Conservation (phyloP, 2,113 vertebrate genomes). For the Calcarius ornatus region DNA sequence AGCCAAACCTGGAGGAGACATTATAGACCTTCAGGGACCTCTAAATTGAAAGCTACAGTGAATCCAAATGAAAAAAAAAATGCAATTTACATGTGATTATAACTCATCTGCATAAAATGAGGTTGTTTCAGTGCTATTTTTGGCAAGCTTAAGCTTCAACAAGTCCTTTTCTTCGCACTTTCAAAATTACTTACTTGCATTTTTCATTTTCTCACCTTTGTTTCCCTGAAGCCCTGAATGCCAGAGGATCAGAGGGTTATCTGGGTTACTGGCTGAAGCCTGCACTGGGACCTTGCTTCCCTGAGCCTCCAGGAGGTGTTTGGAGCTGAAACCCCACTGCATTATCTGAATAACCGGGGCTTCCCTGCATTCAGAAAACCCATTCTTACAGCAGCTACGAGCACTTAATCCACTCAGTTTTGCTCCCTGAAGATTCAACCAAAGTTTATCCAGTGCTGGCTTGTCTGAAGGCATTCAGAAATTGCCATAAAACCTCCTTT, state of each 20-base stretch:
- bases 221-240: background rate
- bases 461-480: constrained; percentile 57
- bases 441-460: constrained; percentile 33
- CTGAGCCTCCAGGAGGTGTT: background rate
- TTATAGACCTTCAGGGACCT: background rate
- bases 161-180: background rate
- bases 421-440: constrained; percentile 40
- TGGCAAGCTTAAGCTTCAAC: background rate
- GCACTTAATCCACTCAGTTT: constrained; percentile 54
- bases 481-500: constrained; percentile 56
- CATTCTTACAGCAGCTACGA: background rate
- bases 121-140: constrained; percentile 6
- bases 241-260: constrained; percentile 30
- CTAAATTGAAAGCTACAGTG: background rate
- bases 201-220: constrained; percentile 39
- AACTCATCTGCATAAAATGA: constrained; percentile 8
- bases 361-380: constrained; percentile 29
- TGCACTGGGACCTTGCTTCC: background rate
- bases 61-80: background rate
- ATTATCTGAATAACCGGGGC: background rate
- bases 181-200: background rate
- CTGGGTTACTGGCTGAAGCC: background rate
- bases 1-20: background rate
- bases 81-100: background rate
- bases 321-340: background rate